phyloP scores from a whole-genome alignment of 1,140 invertebrate species.

The Meloidogyne exigua region DNA sequence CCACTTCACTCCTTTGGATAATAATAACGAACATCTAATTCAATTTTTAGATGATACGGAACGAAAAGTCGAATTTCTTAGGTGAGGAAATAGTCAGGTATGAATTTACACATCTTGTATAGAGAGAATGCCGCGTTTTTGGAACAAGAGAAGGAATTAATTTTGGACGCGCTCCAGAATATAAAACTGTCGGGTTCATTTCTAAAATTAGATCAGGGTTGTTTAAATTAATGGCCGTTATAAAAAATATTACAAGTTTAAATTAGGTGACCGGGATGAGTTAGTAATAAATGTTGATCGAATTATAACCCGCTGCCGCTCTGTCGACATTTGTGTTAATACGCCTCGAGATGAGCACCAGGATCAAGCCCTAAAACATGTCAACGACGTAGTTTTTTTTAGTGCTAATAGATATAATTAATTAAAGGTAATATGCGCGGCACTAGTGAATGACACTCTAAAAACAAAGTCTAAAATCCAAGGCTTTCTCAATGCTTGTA shows the following conservation, averaged over 20 bases:
- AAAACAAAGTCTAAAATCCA: conserved; percentile 13
- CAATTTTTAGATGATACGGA: conserved; percentile 17
- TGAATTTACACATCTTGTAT: not conserved
- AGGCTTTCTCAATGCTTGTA: conserved; percentile 9
- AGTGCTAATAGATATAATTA: not conserved
- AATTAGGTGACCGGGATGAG: conserved; percentile 16
- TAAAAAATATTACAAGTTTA: not conserved
- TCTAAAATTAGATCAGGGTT: not conserved
- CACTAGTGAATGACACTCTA: not conserved
- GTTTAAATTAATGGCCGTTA: not conserved
- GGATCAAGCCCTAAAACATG: not conserved
- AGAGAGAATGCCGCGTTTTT: conserved; percentile 16
- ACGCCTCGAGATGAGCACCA: conserved; percentile 24
- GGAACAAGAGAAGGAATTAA: conserved; percentile 24
- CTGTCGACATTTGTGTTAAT: conserved; percentile 9
- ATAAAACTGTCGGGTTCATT: conserved; percentile 9
- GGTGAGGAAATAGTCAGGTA: not conserved
- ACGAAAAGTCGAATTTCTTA: not conserved
- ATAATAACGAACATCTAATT: not conserved
- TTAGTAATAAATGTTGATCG: conserved; percentile 5
- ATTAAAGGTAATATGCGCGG: conserved; percentile 9
- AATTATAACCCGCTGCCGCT: conserved; percentile 1
- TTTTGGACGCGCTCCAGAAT: conserved; percentile 4
- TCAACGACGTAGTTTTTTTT: conserved; percentile 6
- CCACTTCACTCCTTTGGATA: not conserved